Base-by-base conservation (phyloP, 2,113 vertebrate genomes). In the Colistium nudipinnis region DNA sequence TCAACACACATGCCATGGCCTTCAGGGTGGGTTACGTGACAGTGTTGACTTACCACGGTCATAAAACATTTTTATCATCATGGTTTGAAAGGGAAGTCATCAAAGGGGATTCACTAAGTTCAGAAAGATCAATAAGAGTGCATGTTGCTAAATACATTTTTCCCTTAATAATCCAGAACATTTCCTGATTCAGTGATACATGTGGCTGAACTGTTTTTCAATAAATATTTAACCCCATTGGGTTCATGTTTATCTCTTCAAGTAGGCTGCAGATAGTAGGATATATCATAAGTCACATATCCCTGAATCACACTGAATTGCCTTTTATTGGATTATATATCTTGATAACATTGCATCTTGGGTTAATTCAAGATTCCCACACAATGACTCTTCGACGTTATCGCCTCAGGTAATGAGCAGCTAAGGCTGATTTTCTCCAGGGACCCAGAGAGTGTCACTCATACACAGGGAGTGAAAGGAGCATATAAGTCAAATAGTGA, bases 401-500 rank as follows among this genome's bases (percentile, higher is more conserved):
- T 85, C 77, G 47, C 65, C 19, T 74, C 62, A 38, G 28, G 5
- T 78, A 63, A 79, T 59, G 61, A 85, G 62, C 35, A 54, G 31
- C 31, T 70, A 28, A 17, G 70, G 30, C 28, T 4, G 6, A 57
- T 56, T 61, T 45, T 70, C 62, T 78, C 62, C 22, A 25, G 68
- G 65, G 76, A 76, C 62, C n/a, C 71, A 70, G 43, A 78, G 49
- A 57, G 48, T 55, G 52, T 57, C 55, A 57, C 56, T 81, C 57
- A 28, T 74, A 62, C 39, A 7, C 20, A 61, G 74, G 85, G 89
- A 89, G 78, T 81, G 71, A 87, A 80, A 36, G 27, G 67, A 70
- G 68, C 74, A 67, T 86, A 69, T 87, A 83, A 86, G 84, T 88
- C 83, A 91, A 77, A 70, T 7, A 56, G 89, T 87, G 86, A 90